A percentile compares a stretch with the other conserved stretches of the same genome.
phyloP scores from a whole-genome alignment of 2,113 vertebrate genomes.

The Tupaia chinensis region DNA sequence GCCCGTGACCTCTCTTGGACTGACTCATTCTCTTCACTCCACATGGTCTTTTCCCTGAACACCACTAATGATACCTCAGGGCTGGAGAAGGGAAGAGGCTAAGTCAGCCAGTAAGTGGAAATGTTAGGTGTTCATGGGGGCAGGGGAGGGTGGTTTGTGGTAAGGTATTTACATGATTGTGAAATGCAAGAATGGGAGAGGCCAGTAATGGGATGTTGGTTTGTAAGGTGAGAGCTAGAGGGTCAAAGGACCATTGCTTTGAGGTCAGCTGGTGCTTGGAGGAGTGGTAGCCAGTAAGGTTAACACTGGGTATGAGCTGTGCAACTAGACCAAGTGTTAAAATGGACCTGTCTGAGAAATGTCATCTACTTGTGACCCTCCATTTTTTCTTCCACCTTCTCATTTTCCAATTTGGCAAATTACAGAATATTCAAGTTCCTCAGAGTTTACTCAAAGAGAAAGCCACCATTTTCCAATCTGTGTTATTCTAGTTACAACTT shows the following conservation, averaged over 20 bases:
- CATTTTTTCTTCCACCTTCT: background rate
- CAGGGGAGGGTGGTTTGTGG: conserved; percentile 44
- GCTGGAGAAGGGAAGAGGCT: conserved; percentile 29
- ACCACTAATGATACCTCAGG: conserved; percentile 59
- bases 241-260: background rate
- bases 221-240: background rate
- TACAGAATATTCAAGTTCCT: conserved; percentile 40
- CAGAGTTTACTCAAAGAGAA: background rate
- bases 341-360: conserved; percentile 51
- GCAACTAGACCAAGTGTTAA: conserved; percentile 36
- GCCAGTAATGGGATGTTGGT: background rate
- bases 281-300: background rate
- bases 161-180: conserved; percentile 41
- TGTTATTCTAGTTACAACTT: conserved; percentile 48
- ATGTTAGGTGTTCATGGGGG: background rate
- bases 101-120: conserved; percentile 50
- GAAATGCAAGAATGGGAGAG: conserved; percentile 18
- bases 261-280: background rate
- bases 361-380: background rate
- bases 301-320: conserved; percentile 5
- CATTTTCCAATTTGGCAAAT: conserved; percentile 63
- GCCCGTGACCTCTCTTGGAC: conserved; percentile 19
- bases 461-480: conserved; percentile 25
- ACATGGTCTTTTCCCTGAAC: background rate
- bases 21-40: conserved; percentile 29